Evolutionary conservation across 2,797 vertebrate species (phyloP).

Genomic region (Emys orbicularis): DNA sequence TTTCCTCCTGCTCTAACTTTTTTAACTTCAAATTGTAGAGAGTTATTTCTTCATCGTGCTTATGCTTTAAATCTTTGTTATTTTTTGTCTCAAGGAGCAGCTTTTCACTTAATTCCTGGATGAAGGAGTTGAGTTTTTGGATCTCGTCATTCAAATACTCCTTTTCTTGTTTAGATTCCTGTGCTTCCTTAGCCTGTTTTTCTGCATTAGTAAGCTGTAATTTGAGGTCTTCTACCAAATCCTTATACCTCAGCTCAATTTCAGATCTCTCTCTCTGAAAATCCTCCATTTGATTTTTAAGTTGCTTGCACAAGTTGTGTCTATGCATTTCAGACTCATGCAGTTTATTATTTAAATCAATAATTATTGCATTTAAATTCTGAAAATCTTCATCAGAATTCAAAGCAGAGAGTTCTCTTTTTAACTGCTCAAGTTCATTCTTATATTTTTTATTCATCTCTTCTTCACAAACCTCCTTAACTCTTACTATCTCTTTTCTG

Average conservation of each 20-base stretch:
- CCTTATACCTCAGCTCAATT: conserved; percentile 76
- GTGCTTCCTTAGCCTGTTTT: conserved; percentile 78
- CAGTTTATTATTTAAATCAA: conserved; percentile 63
- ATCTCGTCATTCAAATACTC: conserved; percentile 82
- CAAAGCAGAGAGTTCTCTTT: conserved; percentile 33
- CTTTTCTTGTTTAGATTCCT: conserved; percentile 83
- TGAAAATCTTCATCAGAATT: conserved; percentile 54
- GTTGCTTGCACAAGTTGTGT: conserved; percentile 63
- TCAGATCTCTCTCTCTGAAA: conserved; percentile 78
- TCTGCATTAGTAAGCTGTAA: conserved; percentile 68
- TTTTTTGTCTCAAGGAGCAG: conserved; percentile 71
- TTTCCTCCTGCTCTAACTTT: conserved; percentile 72
- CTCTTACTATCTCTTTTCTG: conserved; percentile 62
- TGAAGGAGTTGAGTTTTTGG: conserved; percentile 57
- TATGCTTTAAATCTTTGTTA: conserved; percentile 39
- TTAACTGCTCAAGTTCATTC: conserved; percentile 49
- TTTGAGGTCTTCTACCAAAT: conserved; percentile 75
- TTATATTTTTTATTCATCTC: conserved; percentile 62
- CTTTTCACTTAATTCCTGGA: conserved; percentile 79
- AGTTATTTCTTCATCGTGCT: conserved; percentile 60
- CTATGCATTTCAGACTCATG: conserved; percentile 45
- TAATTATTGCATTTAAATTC: conserved; percentile 59
- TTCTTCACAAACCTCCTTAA: conserved; percentile 21
- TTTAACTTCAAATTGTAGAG: conserved; percentile 66
- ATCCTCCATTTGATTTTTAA: conserved; percentile 79